Base-by-base conservation (phyloP, 2,888 invertebrate genomes). In the Metacarcinus magister region DNA sequence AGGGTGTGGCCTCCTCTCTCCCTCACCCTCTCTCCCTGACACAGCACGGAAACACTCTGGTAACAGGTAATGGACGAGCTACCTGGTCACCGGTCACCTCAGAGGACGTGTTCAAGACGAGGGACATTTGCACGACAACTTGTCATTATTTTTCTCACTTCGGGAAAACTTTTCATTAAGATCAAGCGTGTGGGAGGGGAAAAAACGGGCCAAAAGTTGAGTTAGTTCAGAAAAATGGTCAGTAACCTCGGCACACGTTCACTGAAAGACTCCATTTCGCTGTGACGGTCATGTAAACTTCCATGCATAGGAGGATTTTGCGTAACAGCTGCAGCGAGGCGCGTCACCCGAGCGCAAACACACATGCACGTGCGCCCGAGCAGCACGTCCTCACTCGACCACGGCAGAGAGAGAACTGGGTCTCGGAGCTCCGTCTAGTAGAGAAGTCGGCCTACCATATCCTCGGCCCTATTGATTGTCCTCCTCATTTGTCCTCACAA, bases 281-380 rank as follows among this genome's bases (percentile, higher is more conserved):
- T 28, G 82, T 32, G 28, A 16, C 32, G 23, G 13, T 32, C 32
- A 32, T 82, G 82, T 32, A 32, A 10, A 32, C 32, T 82, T 82
- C 82, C 82, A 82, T 32, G 82, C 28, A 82, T 32, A 13, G 2
- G 23, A 10, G 82, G 32, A 23, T 32, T 13, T 28, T 7, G 82
- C 82, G 28, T 82, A 19, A 82, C 82, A 13, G 32, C 82, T 32
- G 82, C 7, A 32, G n/a, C 75, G 82, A 82, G 82, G 32, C 82
- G 82, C 82, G 82, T 28, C 82, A 82, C 82, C 82, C 32, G 82
- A 82, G 82, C 82, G 23, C 82, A 82, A 28, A 82, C 82, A 82
- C 82, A 82, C 82, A 82, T 10, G 32, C 82, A 82, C 82, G 82
- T 13, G 82, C 82, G 32, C 28, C 32, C 28, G 82, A 82, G 82